These are phyloP conservation scores for Lagorchestes hirsutus DNA, from an alignment of 2,797 vertebrate genomes.

Conservation along the genomic window DNA sequence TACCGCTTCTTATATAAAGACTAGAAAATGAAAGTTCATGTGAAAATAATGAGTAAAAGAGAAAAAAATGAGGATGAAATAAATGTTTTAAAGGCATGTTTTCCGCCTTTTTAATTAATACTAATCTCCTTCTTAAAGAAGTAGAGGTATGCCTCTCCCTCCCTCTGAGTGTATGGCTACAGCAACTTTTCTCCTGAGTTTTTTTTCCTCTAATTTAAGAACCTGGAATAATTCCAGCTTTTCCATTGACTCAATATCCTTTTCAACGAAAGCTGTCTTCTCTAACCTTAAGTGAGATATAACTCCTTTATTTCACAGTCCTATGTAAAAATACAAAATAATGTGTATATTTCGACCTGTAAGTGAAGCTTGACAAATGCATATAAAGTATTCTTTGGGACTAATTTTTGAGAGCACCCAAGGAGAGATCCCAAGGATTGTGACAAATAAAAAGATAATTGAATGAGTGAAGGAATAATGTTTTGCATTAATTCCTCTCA, in stretches of 20 bases:
- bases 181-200: not conserved
- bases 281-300: not conserved
- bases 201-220: not conserved
- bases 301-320: not conserved
- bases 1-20: not conserved
- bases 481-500: conserved; percentile 6
- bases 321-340: not conserved
- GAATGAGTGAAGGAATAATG: not conserved
- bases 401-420: not conserved
- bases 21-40: not conserved
- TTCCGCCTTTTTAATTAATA: not conserved
- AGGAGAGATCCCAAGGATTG: conserved; percentile 1
- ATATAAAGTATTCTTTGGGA: conserved; percentile 18
- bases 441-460: conserved; percentile 1
- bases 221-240: not conserved
- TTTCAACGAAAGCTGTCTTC: not conserved
- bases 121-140: not conserved
- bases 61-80: not conserved
- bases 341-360: not conserved
- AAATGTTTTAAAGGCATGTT: not conserved
- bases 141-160: not conserved
- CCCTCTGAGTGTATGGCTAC: not conserved
- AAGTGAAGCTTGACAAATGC: conserved; percentile 20
- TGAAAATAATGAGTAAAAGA: not conserved
- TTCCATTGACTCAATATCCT: not conserved